Conservation (phyloP, 2,888 invertebrate genomes). For the Chalcosyrphus nemorum region DNA sequence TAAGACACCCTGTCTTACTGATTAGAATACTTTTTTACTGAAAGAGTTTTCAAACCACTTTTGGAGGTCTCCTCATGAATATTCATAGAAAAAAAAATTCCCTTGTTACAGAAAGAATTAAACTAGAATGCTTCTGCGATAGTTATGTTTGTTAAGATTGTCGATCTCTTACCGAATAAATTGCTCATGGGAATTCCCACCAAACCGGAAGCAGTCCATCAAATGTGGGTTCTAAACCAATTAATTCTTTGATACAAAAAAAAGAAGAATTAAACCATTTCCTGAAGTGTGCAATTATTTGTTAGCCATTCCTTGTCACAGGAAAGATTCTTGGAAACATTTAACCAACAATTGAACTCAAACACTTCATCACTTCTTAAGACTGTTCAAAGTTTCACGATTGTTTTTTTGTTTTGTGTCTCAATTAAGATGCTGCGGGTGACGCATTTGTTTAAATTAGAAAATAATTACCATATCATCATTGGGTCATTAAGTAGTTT, state of each 20-base stretch:
- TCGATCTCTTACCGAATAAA: no score
- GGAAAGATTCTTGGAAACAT: background rate
- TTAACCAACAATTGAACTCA: background rate
- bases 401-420: background rate
- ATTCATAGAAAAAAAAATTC: no score
- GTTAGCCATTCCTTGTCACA: background rate
- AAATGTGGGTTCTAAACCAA: no score
- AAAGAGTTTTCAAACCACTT: no score
- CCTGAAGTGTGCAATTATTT: background rate
- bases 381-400: background rate
- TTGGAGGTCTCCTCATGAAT: no score
- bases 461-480: background rate
- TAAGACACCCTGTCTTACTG: no score
- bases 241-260: background rate
- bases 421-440: background rate
- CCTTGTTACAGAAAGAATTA: no score
- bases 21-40: no score
- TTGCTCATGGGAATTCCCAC: background rate
- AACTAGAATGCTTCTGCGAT: no score
- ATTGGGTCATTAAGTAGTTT: background rate
- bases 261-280: background rate
- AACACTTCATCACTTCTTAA: background rate
- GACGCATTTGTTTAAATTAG: background rate
- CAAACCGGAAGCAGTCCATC: background rate
- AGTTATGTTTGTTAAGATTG: no score